Percentiles rank a stretch among this genome's conserved stretches.
phyloP scores from a whole-genome alignment of 2,797 vertebrate genomes.

The Propithecus perrieri region DNA sequence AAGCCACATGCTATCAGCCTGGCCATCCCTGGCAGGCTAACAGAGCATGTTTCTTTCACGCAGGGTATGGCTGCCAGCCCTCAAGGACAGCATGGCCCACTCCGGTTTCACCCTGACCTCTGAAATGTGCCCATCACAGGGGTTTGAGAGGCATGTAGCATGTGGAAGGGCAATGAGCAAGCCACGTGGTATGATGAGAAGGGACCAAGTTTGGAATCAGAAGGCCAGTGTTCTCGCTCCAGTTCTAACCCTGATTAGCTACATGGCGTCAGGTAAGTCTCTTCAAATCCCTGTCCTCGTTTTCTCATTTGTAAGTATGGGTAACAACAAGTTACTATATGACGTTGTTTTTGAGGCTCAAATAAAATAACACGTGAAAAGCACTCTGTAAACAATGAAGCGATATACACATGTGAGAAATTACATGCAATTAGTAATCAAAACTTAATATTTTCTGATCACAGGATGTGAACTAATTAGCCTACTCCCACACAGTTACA shows the following conservation, averaged over 20 bases:
- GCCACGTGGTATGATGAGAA: not conserved
- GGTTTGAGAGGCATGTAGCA: not conserved
- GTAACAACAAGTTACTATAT: not conserved
- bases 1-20: not conserved
- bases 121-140: not conserved
- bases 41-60: not conserved
- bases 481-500: not conserved
- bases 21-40: not conserved
- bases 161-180: not conserved
- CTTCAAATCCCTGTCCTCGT: not conserved
- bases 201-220: not conserved
- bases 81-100: not conserved
- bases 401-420: not conserved
- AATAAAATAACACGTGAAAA: conserved; percentile 21
- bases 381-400: not conserved
- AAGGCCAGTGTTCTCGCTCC: not conserved
- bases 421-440: not conserved
- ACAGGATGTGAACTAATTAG: not conserved
- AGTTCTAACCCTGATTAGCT: not conserved
- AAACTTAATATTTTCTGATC: conserved; percentile 15
- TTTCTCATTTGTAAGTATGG: not conserved
- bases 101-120: not conserved
- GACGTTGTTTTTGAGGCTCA: not conserved
- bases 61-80: not conserved
- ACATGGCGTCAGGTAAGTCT: not conserved